Base-by-base conservation (phyloP, 2,888 invertebrate genomes). In the Drosophila gaucha region DNA sequence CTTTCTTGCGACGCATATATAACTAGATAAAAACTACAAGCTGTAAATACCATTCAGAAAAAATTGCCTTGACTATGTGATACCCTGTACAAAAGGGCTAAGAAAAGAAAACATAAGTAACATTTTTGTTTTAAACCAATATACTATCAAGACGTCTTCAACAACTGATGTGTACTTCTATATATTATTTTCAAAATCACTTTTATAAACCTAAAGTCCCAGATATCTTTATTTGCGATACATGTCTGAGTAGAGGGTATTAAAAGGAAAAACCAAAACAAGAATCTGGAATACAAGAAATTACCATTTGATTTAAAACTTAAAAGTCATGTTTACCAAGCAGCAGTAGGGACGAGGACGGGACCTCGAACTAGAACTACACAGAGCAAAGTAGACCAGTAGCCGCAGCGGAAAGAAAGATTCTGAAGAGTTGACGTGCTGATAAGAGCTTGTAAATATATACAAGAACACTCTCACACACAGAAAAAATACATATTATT, bases 281-380 rank as follows among this genome's bases (percentile, higher is more conserved):
- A 77, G 79, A 82, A 70, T 64, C 63, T 62, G 56, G 70, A 77
- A 62, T 75, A 83, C 80, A 83, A 78, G 78, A 86, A 80, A 75
- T 78, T 78, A 50, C 84, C 78, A 84, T 84, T 83, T 84, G 67
- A 67, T 74, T 79, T 72, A 72, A 56, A 74, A 52, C 52, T 30
- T 35, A 63, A 68, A 70, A 74, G 56, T 68, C 59, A 60, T 71
- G 62, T 58, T 60, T 65, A 59, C 62, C 59, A 20, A 63, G 46
- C 18, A 39, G n/a, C 33, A 12, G 10, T 14, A 41, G 46, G 43
- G 26, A 38, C 35, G 56, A 41, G 24, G 20, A 38, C 26, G 28
- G 36, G 10, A 49, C 57, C 52, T 57, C 14, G 41, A 58, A 60
- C 63, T 41, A 39, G 57, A 57, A 57, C 59, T 38, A 54, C 31